These are phyloP conservation scores for Ectemnius lituratus DNA, from an alignment of 2,888 invertebrate genomes.

Conservation along the genomic window DNA sequence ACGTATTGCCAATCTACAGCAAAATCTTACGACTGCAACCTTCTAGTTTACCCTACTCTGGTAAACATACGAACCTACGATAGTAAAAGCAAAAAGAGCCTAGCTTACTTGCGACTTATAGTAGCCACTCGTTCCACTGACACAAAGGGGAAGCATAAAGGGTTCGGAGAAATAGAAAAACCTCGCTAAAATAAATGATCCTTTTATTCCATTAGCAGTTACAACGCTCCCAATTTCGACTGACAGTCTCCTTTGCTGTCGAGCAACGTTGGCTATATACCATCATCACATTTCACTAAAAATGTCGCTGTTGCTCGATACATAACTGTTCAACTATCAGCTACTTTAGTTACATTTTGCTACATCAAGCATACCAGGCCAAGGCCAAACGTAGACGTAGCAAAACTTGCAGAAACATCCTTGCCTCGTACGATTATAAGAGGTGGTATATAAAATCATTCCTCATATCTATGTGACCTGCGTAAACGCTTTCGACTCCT, in stretches of 20 bases:
- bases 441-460: neutral
- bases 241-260: conserved; percentile 58
- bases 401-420: too few relatives aligned
- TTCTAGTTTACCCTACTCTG: too few relatives aligned
- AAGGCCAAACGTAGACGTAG: too few relatives aligned
- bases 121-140: conserved; percentile 6
- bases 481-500: conserved; percentile 36
- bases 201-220: conserved; percentile 71
- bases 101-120: too few relatives aligned
- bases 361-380: neutral
- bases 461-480: conserved; percentile 37
- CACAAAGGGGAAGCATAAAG: conserved; percentile 62
- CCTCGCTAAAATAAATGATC: conserved; percentile 70
- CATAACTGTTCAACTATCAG: conserved; percentile 22
- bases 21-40: conserved; percentile 2
- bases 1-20: too few relatives aligned
- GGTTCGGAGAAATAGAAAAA: conserved; percentile 67
- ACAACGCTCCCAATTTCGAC: conserved; percentile 64
- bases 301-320: conserved; percentile 30
- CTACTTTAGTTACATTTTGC: conserved; percentile 24
- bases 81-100: too few relatives aligned
- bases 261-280: conserved; percentile 56
- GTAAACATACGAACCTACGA: too few relatives aligned
- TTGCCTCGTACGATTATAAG: too few relatives aligned
- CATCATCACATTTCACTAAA: conserved; percentile 46